Conservation (phyloP, 1,140 invertebrate genomes). For the Rhagoletis pomonella region DNA sequence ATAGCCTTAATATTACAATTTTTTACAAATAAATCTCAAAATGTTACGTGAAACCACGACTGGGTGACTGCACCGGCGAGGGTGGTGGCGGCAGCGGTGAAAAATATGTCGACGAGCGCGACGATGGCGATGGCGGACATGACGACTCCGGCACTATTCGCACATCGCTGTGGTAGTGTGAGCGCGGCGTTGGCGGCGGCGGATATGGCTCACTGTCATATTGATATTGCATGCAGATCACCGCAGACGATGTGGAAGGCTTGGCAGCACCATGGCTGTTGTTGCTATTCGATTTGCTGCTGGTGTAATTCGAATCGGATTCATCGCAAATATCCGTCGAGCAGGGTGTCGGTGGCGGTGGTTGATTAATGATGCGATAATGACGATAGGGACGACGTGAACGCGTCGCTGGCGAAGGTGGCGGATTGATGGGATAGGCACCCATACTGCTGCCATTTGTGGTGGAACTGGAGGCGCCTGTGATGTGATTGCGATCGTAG, state of each 20-base stretch:
- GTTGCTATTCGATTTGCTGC: slow-evolving; percentile 72
- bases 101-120: slow-evolving; percentile 84
- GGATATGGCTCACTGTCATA: slow-evolving; percentile 84
- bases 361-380: slow-evolving; percentile 87
- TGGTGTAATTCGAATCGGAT: slow-evolving; percentile 83
- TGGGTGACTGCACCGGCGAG: slow-evolving; percentile 80
- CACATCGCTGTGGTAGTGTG: slow-evolving; percentile 82
- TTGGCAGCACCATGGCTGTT: slow-evolving; percentile 70
- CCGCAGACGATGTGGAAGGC: slow-evolving; percentile 66
- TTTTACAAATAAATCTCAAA: slow-evolving; percentile 71
- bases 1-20: neutral
- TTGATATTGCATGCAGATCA: slow-evolving; percentile 74
- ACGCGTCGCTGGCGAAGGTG: slow-evolving; percentile 90
- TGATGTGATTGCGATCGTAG: slow-evolving; percentile 87
- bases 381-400: slow-evolving; percentile 83
- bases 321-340: slow-evolving; percentile 95
- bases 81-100: slow-evolving; percentile 83
- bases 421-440: slow-evolving; percentile 82
- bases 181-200: slow-evolving; percentile 89
- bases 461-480: slow-evolving; percentile 86
- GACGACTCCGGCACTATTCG: slow-evolving; percentile 75
- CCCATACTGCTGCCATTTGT: slow-evolving; percentile 78
- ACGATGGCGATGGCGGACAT: slow-evolving; percentile 87
- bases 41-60: slow-evolving; percentile 73
- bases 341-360: slow-evolving; percentile 94